These are phyloP conservation scores for Origma solitaria DNA, from an alignment of 2,113 vertebrate genomes.

Conservation along the genomic window DNA sequence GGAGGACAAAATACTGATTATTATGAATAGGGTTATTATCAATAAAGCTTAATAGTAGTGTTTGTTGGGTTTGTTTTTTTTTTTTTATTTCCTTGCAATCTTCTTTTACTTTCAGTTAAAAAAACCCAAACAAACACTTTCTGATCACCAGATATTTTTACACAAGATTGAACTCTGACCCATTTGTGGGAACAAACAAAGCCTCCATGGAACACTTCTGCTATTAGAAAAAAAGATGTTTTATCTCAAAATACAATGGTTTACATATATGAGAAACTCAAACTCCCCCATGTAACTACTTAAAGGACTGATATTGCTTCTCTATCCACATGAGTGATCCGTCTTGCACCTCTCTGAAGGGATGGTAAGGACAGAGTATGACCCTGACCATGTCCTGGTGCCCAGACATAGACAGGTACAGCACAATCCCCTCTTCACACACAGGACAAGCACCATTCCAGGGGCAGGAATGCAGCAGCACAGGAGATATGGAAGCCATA, in stretches of 20 bases:
- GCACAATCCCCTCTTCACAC: accelerated
- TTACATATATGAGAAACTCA: background rate
- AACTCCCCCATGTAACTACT: background rate
- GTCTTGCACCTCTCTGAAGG: background rate
- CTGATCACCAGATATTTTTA: background rate
- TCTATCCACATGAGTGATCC: background rate
- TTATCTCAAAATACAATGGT: background rate
- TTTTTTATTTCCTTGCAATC: background rate
- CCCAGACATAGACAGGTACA: background rate
- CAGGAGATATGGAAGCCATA: background rate
- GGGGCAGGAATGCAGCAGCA: background rate
- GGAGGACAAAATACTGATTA: background rate
- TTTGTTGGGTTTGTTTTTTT: background rate
- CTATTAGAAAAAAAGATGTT: background rate
- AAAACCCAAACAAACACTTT: background rate
- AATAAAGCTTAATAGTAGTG: background rate
- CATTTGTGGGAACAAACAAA: constrained; percentile 49
- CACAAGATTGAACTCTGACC: constrained; percentile 24
- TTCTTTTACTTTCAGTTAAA: background rate
- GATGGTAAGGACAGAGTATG: background rate
- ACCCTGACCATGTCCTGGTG: background rate
- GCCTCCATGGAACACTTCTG: background rate
- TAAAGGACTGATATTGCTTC: background rate
- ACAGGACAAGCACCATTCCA: background rate
- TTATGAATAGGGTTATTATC: background rate